Percentiles rank a stretch among this genome's conserved stretches.
Evolutionary conservation across 2,113 vertebrate species (phyloP).

Genomic region (Cnemophilus loriae): DNA sequence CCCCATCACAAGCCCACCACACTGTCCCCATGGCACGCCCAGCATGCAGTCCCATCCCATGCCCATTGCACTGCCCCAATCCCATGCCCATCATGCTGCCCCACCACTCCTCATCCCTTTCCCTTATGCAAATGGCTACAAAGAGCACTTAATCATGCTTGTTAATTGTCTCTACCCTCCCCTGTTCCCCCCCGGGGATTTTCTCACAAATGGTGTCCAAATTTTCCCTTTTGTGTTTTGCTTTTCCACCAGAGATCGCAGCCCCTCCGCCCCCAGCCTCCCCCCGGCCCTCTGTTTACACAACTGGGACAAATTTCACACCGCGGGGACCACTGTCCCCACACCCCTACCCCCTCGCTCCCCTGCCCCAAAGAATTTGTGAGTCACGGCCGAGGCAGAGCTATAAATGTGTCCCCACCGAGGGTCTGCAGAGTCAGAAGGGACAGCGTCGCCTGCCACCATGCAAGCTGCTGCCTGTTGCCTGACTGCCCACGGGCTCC

Average conservation of each 20-base stretch:
- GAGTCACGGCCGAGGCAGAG: neutral
- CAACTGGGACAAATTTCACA: slow-evolving; percentile 79
- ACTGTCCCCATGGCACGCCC: neutral
- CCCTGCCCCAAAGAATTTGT: slow-evolving; percentile 30
- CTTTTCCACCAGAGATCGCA: slow-evolving; percentile 63
- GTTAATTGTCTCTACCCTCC: slow-evolving; percentile 33
- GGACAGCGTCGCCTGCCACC: neutral
- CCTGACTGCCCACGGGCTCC: neutral
- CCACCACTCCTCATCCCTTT: neutral
- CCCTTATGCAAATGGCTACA: neutral
- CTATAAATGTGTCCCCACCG: slow-evolving; percentile 54
- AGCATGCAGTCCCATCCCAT: neutral
- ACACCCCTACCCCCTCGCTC: neutral
- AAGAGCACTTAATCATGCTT: slow-evolving; percentile 51
- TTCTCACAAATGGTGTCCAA: slow-evolving; percentile 82
- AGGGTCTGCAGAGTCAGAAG: neutral
- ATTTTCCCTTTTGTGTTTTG: slow-evolving; percentile 81
- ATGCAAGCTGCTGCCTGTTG: neutral
- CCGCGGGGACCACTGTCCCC: neutral
- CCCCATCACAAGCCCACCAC: neutral
- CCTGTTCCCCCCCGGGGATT: slow-evolving; percentile 48
- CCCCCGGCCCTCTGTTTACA: slow-evolving; percentile 70
- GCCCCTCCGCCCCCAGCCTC: slow-evolving; percentile 53
- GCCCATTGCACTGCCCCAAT: neutral
- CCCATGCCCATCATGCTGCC: no score